These are phyloP conservation scores for Halictus ligatus DNA, from an alignment of 2,888 invertebrate genomes.

Conservation along the genomic window DNA sequence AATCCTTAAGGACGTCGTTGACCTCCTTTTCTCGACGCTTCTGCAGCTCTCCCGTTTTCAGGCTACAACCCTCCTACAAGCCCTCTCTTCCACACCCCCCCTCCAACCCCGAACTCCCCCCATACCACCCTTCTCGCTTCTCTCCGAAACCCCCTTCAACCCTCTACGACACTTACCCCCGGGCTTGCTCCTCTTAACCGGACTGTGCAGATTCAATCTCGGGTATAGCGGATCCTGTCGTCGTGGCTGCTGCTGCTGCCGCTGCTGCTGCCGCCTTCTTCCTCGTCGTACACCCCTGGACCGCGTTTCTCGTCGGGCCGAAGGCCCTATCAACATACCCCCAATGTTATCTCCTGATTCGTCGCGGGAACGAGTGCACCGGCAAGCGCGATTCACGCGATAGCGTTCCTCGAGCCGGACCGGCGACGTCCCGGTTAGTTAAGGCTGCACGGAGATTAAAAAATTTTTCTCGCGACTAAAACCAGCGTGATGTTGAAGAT, in stretches of 20 bases:
- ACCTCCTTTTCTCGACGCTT: slow-evolving; percentile 76
- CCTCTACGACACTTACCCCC: slow-evolving; percentile 45
- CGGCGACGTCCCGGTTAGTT: background rate
- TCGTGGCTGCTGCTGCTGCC: slow-evolving; percentile 19
- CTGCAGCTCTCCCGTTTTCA: slow-evolving; percentile 68
- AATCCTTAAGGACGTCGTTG: slow-evolving; percentile 82
- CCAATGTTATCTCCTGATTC: slow-evolving; percentile 58
- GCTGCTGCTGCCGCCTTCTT: background rate
- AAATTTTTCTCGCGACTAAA: background rate
- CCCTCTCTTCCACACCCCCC: background rate
- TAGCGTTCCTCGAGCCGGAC: background rate
- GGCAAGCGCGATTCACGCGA: background rate
- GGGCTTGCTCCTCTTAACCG: slow-evolving; percentile 69
- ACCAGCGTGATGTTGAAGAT: background rate
- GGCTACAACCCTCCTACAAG: slow-evolving; percentile 56
- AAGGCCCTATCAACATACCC: slow-evolving; percentile 66
- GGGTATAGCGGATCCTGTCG: slow-evolving; percentile 65
- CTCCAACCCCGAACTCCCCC: background rate
- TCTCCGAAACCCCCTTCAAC: background rate
- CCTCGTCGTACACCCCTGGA: slow-evolving; percentile 22
- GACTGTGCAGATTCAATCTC: slow-evolving; percentile 76
- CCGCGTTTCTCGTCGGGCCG: slow-evolving; percentile 51
- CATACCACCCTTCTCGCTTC: background rate
- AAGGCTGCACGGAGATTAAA: background rate
- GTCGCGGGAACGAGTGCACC: background rate